Evolutionary conservation across 2,888 invertebrate species (phyloP).

Genomic region (Cloeon dipterum): DNA sequence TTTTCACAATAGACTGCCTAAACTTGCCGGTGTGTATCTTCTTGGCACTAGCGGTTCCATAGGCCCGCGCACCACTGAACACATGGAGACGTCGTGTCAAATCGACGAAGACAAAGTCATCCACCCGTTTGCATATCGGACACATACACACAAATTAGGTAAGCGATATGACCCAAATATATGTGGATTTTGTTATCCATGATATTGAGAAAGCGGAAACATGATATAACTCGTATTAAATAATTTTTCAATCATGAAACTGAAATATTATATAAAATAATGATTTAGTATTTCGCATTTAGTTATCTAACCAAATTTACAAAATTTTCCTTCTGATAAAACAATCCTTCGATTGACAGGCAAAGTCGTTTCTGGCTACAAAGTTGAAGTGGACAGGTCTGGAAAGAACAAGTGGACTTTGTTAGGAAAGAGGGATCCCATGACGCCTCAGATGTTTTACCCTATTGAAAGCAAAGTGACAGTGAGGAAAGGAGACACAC

Average conservation of each 20-base stretch:
- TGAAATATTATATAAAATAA: not conserved
- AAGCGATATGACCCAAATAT: conserved; percentile 10
- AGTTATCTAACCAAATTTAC: not conserved
- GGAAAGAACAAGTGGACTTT: conserved; percentile 51
- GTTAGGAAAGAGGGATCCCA: conserved; percentile 67
- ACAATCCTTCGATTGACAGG: too few relatives aligned
- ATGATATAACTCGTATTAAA: too few relatives aligned
- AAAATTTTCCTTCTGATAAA: not conserved
- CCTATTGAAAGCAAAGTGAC: conserved; percentile 39
- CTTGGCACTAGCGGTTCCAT: conserved; percentile 72
- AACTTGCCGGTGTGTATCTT: conserved; percentile 76
- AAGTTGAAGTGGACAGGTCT: conserved; percentile 28
- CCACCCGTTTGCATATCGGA: conserved; percentile 87
- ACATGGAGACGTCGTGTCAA: conserved; percentile 81
- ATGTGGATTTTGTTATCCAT: not conserved
- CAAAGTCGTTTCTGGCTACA: conserved; percentile 63
- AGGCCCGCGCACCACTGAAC: conserved; percentile 38
- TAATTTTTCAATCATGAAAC: too few relatives aligned
- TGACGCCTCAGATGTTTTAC: conserved; percentile 89
- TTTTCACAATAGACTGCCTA: conserved; percentile 64
- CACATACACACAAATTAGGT: conserved; percentile 81
- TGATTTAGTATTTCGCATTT: not conserved
- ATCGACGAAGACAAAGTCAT: conserved; percentile 59
- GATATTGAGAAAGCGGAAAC: not conserved
- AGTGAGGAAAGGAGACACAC: conserved; percentile 40